Conservation (phyloP, 2,888 invertebrate species). For the Calliopum simillimum region DNA sequence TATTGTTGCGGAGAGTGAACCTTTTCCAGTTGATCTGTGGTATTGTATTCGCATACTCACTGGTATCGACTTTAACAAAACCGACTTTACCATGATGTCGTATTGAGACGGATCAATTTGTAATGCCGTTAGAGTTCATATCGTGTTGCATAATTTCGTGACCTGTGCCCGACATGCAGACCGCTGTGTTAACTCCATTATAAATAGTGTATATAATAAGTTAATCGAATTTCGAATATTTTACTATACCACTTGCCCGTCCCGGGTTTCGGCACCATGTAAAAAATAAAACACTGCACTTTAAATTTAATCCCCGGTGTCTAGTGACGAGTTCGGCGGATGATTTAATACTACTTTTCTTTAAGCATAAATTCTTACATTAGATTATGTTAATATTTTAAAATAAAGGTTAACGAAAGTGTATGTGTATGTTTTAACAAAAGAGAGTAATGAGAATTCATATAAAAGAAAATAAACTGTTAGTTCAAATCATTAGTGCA, state of each 20-base stretch:
- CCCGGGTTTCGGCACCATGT: slow-evolving; percentile 34
- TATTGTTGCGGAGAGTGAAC: slow-evolving; percentile 20
- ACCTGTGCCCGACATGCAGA: slow-evolving; percentile 22
- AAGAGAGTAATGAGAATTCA: too few relatives aligned
- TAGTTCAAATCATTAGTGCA: too few relatives aligned
- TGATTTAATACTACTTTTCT: too few relatives aligned
- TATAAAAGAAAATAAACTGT: too few relatives aligned
- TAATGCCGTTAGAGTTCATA: slow-evolving; percentile 39
- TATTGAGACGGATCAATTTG: slow-evolving; percentile 40
- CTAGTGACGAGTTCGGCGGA: too few relatives aligned
- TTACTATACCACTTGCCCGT: slow-evolving; percentile 1
- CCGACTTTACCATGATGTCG: slow-evolving; percentile 38
- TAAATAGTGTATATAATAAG: too few relatives aligned
- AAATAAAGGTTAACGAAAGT: too few relatives aligned
- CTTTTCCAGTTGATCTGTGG: slow-evolving; percentile 30
- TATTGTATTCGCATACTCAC: slow-evolving; percentile 30
- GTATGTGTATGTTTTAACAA: too few relatives aligned
- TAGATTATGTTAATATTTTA: too few relatives aligned
- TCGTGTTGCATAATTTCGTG: slow-evolving; percentile 37
- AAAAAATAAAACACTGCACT: slow-evolving; percentile 16
- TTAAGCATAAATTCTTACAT: too few relatives aligned
- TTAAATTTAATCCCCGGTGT: too few relatives aligned
- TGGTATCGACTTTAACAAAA: slow-evolving; percentile 37
- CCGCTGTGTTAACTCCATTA: slow-evolving; percentile 29
- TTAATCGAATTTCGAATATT: too few relatives aligned